Evolutionary conservation across 1,140 invertebrate species (phyloP).

Genomic region (Drosophila sechellia): DNA sequence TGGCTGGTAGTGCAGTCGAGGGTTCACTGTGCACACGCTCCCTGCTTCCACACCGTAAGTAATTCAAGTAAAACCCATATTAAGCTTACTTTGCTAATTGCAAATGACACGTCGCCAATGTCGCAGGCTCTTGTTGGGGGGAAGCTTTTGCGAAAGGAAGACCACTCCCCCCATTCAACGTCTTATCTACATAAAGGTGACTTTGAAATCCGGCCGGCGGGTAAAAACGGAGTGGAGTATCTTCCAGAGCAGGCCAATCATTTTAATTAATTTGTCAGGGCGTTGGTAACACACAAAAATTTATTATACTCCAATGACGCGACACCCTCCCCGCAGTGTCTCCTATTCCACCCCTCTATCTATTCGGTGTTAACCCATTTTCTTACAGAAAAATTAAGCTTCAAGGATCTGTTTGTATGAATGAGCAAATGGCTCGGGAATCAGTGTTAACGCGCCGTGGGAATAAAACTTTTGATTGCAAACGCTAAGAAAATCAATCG

Average conservation of each 20-base stretch:
- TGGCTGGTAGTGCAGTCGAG: not conserved
- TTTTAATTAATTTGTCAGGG: constrained; percentile 84
- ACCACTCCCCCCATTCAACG: constrained; percentile 1
- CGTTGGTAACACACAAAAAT: constrained; percentile 83
- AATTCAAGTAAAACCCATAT: constrained; percentile 83
- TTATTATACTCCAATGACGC: constrained; percentile 79
- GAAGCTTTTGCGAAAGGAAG: not conserved
- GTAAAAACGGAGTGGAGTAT: constrained; percentile 13
- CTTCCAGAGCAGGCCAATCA: constrained; percentile 76
- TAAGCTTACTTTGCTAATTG: constrained; percentile 84
- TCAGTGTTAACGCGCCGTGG: constrained; percentile 75
- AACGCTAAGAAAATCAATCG: constrained; percentile 79
- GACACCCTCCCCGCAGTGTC: constrained; percentile 17
- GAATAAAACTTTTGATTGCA: constrained; percentile 79
- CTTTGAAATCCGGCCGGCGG: constrained; percentile 1
- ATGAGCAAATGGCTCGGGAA: constrained; percentile 48
- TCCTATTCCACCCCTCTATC: not conserved
- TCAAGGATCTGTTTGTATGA: constrained; percentile 25
- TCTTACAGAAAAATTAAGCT: constrained; percentile 65
- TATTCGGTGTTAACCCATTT: constrained; percentile 17
- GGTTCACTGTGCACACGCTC: constrained; percentile 11
- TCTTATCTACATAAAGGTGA: constrained; percentile 73
- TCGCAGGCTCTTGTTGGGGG: constrained; percentile 15
- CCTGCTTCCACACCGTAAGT: constrained; percentile 55
- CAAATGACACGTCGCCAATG: constrained; percentile 76